Evolutionary conservation across 2,113 vertebrate species (phyloP).

Genomic region (Otus sunia): DNA sequence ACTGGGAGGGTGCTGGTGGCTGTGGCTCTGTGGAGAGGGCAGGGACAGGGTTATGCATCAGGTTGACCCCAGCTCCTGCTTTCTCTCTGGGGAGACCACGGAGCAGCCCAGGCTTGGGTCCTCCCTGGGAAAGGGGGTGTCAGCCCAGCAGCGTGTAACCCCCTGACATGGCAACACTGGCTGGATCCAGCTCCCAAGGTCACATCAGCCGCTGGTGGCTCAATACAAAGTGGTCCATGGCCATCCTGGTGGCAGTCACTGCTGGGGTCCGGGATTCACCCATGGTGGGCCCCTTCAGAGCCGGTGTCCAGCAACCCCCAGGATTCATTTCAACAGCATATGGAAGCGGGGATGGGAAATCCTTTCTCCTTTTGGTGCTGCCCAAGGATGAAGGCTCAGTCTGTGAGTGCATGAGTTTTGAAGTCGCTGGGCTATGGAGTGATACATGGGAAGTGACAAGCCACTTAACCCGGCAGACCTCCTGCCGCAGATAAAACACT

Average conservation of each 20-base stretch:
- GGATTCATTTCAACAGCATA: accelerated
- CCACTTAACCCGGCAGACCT: neutral
- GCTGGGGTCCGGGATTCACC: neutral
- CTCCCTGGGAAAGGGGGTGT: accelerated
- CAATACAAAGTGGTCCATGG: neutral
- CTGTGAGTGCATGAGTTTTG: neutral
- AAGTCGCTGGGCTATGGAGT: accelerated
- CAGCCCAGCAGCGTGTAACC: neutral
- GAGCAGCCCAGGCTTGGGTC: neutral
- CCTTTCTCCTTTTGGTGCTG: neutral
- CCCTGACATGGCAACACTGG: neutral
- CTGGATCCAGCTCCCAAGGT: neutral
- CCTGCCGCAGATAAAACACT: accelerated
- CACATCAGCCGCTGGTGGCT: neutral
- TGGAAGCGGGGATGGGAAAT: neutral
- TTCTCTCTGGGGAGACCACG: neutral
- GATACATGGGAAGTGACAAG: neutral
- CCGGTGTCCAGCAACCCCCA: accelerated
- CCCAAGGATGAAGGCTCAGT: neutral
- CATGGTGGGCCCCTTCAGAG: neutral
- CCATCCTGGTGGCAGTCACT: neutral
- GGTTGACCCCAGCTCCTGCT: neutral
- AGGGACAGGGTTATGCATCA: neutral
- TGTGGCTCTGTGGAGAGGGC: neutral
- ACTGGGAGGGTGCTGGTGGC: neutral